Percentiles rank a stretch among this genome's conserved stretches.
phyloP scores from a whole-genome alignment of 2,113 vertebrate species.

The Pao palembangensis region DNA sequence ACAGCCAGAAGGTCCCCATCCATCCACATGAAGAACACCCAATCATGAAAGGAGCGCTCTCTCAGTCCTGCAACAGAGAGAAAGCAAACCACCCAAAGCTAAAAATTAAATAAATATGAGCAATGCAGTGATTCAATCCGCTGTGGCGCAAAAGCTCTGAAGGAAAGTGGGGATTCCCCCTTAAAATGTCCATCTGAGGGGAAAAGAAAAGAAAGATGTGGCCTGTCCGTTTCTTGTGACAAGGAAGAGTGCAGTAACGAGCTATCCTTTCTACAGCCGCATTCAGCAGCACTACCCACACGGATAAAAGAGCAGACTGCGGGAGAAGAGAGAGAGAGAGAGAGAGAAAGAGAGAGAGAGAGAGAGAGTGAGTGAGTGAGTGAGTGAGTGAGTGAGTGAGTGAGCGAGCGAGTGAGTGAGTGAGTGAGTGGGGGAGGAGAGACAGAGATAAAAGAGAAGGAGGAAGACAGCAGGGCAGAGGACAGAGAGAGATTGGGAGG shows the following conservation, averaged over 20 bases:
- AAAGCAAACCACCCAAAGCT: no score
- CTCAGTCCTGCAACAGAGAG: no score
- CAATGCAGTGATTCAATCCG: constrained; percentile 60
- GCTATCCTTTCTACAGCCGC: constrained; percentile 64
- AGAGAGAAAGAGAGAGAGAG: constrained; percentile 1
- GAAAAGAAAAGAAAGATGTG: background rate
- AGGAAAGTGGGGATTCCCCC: background rate
- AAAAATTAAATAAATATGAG: constrained; percentile 41
- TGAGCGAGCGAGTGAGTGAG: background rate
- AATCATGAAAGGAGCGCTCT: background rate
- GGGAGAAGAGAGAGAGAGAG: background rate
- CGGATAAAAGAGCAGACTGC: constrained; percentile 56
- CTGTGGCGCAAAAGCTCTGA: constrained; percentile 30
- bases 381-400: background rate
- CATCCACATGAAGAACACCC: no score
- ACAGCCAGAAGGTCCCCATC: no score
- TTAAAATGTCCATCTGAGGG: constrained; percentile 19
- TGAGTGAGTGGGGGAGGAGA: background rate
- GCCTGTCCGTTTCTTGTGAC: constrained; percentile 32
- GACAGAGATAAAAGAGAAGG: background rate
- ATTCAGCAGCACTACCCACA: constrained; percentile 61
- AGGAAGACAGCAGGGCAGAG: background rate
- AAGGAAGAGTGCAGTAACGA: constrained; percentile 48
- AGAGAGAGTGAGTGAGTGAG: background rate
- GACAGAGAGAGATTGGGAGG: background rate